Base-by-base conservation (phyloP, 2,113 vertebrate genomes). In the Rhagologus leucostigma region DNA sequence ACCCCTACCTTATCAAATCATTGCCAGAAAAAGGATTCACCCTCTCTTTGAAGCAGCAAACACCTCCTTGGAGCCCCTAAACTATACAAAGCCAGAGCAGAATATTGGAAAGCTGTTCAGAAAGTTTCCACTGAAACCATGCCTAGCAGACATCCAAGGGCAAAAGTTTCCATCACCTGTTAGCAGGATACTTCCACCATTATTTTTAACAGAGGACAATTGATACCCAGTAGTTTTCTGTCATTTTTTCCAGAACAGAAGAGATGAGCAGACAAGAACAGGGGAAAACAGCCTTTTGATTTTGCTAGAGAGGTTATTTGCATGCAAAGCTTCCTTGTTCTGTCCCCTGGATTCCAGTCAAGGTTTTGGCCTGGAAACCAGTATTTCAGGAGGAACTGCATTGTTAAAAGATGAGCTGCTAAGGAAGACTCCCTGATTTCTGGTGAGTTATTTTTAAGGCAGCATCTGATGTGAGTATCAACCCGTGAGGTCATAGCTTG, bases 351-450 rank as follows among this genome's bases (percentile, higher is more conserved):
- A 97, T 97, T 97, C 92, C 87, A 96, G 60, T 85, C 77, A 91
- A 87, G 56, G 35, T 47, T 87, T 83, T 39, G 14, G 46, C 47
- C 70, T 33, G 63, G 63, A 95, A 98, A 98, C 97, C 91, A 89
- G 98, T 97, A 96, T 97, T 98, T 97, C 98, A 95, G 59, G 97
- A 93, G 67, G 83, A 90, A 21, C 96, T 37, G 41, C 95, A 91
- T 92, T 88, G 92, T 49, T 94, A 80, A 65, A 70, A 93, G 71
- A 71, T 69, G 76, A 93, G 55, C 47, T 71, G 39, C 84, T 80
- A 26, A 46, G 53, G 71, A 88, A 89, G 81, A 78, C 85, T 95
- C 89, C 93, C 81, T 89, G 78, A 86, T 87, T 95, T 91, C 75
- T 49, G 44, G 73, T 62, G 42, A 46, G 33, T 84, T 95, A 84